phyloP scores from a whole-genome alignment of 1,140 invertebrate genomes.

The Diachasmimorpha longicaudata region DNA sequence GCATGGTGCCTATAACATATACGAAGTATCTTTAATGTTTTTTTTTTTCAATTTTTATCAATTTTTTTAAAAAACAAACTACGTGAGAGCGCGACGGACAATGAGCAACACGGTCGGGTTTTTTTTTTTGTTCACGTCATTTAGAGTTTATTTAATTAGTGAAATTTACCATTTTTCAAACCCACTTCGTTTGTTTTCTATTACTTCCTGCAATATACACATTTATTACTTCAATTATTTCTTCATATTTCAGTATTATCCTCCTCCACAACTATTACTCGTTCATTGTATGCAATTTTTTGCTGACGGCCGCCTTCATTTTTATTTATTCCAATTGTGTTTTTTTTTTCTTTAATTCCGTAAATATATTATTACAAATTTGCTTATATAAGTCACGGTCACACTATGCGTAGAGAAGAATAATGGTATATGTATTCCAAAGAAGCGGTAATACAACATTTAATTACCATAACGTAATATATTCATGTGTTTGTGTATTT shows the following conservation, averaged over 20 bases:
- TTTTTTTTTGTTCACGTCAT: background rate
- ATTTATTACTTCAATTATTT: background rate
- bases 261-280: background rate
- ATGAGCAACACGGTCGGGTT: conserved; percentile 22
- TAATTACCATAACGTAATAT: conserved; percentile 52
- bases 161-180: conserved; percentile 8
- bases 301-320: background rate
- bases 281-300: background rate
- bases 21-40: background rate
- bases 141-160: background rate
- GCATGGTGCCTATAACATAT: conserved; percentile 23
- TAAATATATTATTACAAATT: conserved; percentile 35
- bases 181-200: background rate
- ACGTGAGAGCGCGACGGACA: conserved; percentile 23
- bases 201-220: background rate
- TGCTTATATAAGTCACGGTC: conserved; percentile 44
- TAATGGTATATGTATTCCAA: conserved; percentile 50
- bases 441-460: conserved; percentile 56
- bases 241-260: background rate
- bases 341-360: conserved; percentile 11
- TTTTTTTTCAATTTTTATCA: background rate
- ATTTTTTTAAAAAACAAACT: conserved; percentile 20
- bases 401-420: conserved; percentile 49
- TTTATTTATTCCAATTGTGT: background rate
- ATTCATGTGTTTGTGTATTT: conserved; percentile 39